Percentiles rank a stretch among this genome's conserved stretches.
phyloP scores from a whole-genome alignment of 2,113 vertebrate genomes.

The Entelurus aequoreus region DNA sequence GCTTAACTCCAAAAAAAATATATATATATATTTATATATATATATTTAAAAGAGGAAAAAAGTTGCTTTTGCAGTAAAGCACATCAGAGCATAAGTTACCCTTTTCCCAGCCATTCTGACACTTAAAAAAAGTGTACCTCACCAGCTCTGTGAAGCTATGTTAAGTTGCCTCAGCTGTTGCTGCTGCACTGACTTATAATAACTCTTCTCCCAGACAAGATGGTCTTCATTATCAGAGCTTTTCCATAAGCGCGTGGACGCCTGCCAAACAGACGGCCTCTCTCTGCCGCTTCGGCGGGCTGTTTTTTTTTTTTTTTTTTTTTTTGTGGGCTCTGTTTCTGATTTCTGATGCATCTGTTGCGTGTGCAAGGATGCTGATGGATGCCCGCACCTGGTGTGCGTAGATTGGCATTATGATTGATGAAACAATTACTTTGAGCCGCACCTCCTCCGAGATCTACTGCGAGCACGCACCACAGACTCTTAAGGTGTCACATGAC shows the following conservation, averaged over 20 bases:
- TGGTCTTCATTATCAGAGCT: conserved; percentile 21
- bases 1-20: not conserved
- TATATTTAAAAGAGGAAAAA: conserved; percentile 4
- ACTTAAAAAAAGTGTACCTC: conserved; percentile 20
- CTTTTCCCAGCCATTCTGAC: conserved; percentile 14
- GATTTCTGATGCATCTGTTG: not conserved
- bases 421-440: too few relatives aligned
- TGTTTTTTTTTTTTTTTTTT: not conserved
- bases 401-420: too few relatives aligned
- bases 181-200: conserved; percentile 3
- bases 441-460: too few relatives aligned
- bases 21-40: too few relatives aligned
- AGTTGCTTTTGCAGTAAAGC: conserved; percentile 7
- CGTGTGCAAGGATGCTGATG: not conserved
- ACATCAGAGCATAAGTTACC: conserved; percentile 9
- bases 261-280: conserved; percentile 4
- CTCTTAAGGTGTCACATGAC: too few relatives aligned
- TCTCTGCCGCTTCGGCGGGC: not conserved
- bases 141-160: conserved; percentile 18
- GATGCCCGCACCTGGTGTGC: not conserved
- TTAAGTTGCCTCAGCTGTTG: conserved; percentile 22
- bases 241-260: conserved; percentile 3
- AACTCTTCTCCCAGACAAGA: conserved; percentile 15
- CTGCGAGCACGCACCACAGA: too few relatives aligned
- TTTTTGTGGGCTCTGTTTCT: not conserved